A percentile compares a stretch with the other conserved stretches of the same genome.
Conservation (phyloP, 1,140 invertebrate genomes). For the Geopemphigus sp. region DNA sequence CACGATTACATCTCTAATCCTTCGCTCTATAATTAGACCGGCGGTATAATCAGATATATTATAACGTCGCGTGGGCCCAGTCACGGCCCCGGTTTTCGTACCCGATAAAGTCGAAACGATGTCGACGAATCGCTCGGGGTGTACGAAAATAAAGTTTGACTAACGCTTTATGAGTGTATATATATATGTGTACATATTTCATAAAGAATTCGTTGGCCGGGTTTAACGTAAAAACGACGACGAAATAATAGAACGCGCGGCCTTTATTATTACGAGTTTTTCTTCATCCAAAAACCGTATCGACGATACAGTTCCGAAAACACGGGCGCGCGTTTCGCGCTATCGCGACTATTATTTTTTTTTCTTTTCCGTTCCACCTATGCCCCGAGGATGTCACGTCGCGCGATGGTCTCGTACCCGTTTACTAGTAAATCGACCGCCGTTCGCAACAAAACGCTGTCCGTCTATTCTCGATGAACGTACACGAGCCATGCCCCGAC, state of each 20-base stretch:
- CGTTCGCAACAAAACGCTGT: too few relatives aligned
- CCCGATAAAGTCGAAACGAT: not conserved
- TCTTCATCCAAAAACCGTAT: not conserved
- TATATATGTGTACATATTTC: too few relatives aligned
- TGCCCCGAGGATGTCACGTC: too few relatives aligned
- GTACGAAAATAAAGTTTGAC: constrained; percentile 18
- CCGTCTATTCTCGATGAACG: too few relatives aligned
- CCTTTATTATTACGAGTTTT: not conserved
- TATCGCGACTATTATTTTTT: too few relatives aligned
- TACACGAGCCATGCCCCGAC: too few relatives aligned
- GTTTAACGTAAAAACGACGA: too few relatives aligned
- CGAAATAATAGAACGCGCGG: not conserved
- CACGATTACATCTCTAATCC: not conserved
- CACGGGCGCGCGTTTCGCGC: not conserved
- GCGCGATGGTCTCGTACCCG: too few relatives aligned
- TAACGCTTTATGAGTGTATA: not conserved
- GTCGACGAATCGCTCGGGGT: constrained; percentile 25
- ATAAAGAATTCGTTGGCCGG: not conserved
- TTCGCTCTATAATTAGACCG: constrained; percentile 20
- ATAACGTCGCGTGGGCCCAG: constrained; percentile 14
- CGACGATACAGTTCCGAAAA: too few relatives aligned
- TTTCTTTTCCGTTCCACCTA: too few relatives aligned
- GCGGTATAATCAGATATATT: not conserved
- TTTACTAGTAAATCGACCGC: too few relatives aligned
- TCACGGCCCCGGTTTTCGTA: not conserved